Conservation (phyloP, 2,888 invertebrate species). For the Apamea anceps region DNA sequence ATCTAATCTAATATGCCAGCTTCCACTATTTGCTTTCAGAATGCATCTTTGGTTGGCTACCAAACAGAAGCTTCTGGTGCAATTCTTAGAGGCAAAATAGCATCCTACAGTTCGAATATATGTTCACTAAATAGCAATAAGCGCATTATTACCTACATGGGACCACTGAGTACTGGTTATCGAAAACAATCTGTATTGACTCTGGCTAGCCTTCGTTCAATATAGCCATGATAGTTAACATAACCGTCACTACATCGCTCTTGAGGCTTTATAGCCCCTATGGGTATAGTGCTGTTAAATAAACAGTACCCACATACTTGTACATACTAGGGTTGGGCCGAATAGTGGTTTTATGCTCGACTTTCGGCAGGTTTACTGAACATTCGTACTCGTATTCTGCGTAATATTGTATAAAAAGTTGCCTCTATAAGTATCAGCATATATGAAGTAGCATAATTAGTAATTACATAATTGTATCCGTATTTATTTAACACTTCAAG, state of each 20-base stretch:
- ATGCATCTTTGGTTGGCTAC: too few relatives aligned
- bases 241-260: slow-evolving; percentile 5
- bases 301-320: neutral
- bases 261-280: neutral
- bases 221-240: neutral
- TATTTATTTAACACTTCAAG: too few relatives aligned
- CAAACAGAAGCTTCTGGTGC: too few relatives aligned
- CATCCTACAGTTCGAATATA: too few relatives aligned
- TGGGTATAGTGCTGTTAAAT: neutral
- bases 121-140: neutral
- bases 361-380: neutral
- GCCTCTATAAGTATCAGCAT: too few relatives aligned
- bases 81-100: too few relatives aligned
- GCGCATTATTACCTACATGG: neutral
- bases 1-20: neutral
- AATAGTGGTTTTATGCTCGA: neutral
- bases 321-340: neutral
- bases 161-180: neutral
- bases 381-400: neutral
- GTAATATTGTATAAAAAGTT: neutral
- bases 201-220: neutral
- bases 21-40: neutral
- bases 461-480: too few relatives aligned
- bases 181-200: neutral
- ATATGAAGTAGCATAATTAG: too few relatives aligned